Base-by-base conservation (phyloP, 2,888 invertebrate species). In the Zonitis immaculata region DNA sequence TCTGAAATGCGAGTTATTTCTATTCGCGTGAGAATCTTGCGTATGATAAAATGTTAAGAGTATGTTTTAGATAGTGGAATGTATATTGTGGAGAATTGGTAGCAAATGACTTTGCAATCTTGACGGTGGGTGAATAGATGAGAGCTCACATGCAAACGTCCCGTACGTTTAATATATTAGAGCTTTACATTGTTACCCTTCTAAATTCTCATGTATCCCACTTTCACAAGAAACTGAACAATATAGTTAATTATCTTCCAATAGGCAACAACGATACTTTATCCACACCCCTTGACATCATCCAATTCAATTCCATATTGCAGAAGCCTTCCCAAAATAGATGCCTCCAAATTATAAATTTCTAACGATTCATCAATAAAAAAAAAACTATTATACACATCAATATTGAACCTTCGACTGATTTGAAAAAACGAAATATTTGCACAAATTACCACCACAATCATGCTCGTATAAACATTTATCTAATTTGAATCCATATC, bases 61-160 rank as follows among this genome's bases (percentile, higher is more conserved):
- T 60, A 63, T 62, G 62, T 65, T n/a, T 60, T 63, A 59, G 56
- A 52, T 56, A 52, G 59, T 57, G 59, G 55, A 64, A 63, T 65
- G 61, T 60, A 66, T 66, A 63, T 66, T 64, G 65, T 62, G 56
- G 59, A 64, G 63, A 66, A 66, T 67, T 65, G 67, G 63, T 58
- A 59, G 65, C 66, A 67, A 67, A 67, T 67, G 64, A 66, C 62
- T 63, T 64, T 54, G 63, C 59, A 57, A 63, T 59, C 59, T 63
- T 62, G 61, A 59, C 63, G 64, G 58, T 62, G 57, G 58, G 60
- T 54, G 61, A 62, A 61, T 61, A 62, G 58, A 62, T 63, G 58
- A 59, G 54, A 48, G 50, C 54, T 58, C 49, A 58, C 61, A 63
- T 62, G 63, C 63, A 58, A 63, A 61, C 61, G 58, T 55, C 59